Evolutionary conservation across 2,888 invertebrate species (phyloP).

Genomic region (Clostera curtula): DNA sequence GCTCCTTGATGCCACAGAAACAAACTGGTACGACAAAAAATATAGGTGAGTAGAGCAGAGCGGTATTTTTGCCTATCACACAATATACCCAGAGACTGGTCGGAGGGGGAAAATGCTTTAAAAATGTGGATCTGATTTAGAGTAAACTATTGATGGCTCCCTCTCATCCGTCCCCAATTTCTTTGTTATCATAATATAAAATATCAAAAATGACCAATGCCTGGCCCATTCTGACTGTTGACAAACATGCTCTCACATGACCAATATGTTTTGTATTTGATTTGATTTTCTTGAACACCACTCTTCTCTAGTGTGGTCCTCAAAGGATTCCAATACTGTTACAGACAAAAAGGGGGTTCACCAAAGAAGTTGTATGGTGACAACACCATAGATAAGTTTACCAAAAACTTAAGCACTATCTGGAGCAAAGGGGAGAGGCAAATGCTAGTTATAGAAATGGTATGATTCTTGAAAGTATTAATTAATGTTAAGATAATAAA

Average conservation of each 20-base stretch:
- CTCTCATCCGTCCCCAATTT: too few species aligned
- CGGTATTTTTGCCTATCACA: too few species aligned
- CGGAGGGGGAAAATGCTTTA: too few species aligned
- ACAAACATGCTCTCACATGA: too few species aligned
- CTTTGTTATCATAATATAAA: too few species aligned
- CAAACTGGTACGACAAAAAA: constrained; percentile 76
- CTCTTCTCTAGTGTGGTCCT: constrained; percentile 1
- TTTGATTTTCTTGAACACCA: constrained; percentile 2
- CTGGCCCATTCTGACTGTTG: too few species aligned
- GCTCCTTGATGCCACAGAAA: constrained; percentile 76
- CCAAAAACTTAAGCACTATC: constrained; percentile 27
- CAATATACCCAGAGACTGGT: too few species aligned
- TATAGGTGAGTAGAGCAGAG: constrained; percentile 52
- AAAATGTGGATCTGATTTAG: too few species aligned
- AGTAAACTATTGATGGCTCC: too few species aligned
- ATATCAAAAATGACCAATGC: too few species aligned
- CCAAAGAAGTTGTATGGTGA: constrained; percentile 45
- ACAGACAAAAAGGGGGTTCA: constrained; percentile 37
- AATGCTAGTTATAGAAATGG: constrained; percentile 74
- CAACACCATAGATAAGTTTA: constrained; percentile 27
- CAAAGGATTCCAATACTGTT: constrained; percentile 8
- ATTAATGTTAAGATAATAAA: too few species aligned
- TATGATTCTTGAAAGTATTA: too few species aligned
- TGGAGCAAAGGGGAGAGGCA: constrained; percentile 70
- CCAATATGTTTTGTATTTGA: background rate